Percentiles rank a stretch among this genome's conserved stretches.
These are phyloP conservation scores for Aplodontia rufa DNA, from an alignment of 2,113 vertebrate genomes.

Conservation along the genomic window DNA sequence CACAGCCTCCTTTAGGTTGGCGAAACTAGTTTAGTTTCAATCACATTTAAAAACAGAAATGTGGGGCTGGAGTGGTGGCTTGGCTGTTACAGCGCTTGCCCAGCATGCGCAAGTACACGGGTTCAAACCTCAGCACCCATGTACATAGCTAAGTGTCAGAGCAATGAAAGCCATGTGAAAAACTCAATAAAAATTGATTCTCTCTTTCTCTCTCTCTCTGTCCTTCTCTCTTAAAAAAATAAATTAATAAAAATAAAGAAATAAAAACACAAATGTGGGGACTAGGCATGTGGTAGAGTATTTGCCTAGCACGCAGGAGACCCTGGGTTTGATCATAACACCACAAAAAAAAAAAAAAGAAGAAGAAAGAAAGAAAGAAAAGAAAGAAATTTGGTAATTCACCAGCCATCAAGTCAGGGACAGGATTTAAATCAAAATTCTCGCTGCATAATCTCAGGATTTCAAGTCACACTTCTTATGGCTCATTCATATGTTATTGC, in stretches of 20 bases:
- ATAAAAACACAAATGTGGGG: too few species aligned
- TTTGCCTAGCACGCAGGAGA: too few species aligned
- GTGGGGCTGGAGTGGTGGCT: neutral
- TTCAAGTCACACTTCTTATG: neutral
- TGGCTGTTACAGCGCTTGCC: neutral
- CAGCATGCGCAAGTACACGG: neutral
- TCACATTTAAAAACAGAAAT: neutral
- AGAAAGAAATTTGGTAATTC: neutral
- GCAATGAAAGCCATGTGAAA: too few species aligned
- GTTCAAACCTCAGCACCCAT: neutral
- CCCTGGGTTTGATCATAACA: too few species aligned
- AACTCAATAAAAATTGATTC: too few species aligned
- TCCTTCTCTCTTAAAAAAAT: too few species aligned
- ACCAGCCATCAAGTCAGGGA: neutral
- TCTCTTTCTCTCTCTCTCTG: too few species aligned
- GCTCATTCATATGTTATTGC: too few species aligned
- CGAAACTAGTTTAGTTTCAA: slow-evolving; percentile 21
- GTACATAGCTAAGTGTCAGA: too few species aligned
- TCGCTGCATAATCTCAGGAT: neutral
- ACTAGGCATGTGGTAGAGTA: too few species aligned
- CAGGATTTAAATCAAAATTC: slow-evolving; percentile 19
- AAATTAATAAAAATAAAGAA: too few species aligned
- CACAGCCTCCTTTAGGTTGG: neutral
- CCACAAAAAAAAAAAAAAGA: too few species aligned
- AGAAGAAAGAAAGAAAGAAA: neutral